Base-by-base conservation (phyloP, 23 tunicate genomes). In the Ciona savignyi region DNA sequence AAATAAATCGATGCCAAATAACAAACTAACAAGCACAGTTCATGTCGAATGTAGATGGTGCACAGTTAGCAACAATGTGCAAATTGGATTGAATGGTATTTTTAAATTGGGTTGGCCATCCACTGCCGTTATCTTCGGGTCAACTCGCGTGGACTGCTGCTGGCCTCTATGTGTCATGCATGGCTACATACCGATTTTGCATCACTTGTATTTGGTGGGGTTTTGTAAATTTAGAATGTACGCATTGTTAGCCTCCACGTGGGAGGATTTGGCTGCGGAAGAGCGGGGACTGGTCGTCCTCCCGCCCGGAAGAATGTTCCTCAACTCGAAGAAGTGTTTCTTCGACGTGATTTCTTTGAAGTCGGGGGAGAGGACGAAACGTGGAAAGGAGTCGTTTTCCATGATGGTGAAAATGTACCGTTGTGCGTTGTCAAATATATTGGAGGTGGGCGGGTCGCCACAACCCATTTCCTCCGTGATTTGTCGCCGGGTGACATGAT, bases 311-410 rank as follows among this genome's bases (percentile, higher is more conserved):
- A 81, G 42, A 25, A 74, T 1, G 25, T 33, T 68, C 56, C 69
- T 60, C 11, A 68, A 6, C 23, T 74, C 80, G 33, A 82, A 67
- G 11, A 80, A 66, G 33, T 63, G 68, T 27, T 75, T 67, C 65
- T 51, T 67, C 3, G 62, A 48, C 1, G 75, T 0, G 1, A 67
- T 75, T 42, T 74, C 77, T 27, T 77, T 86, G 79, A 74, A 88
- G 60, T 65, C 62, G 32, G 48, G 34, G 1, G 96, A 88, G 2
- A 61, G 70, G 0, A 81, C 23, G 66, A 88, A 88, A 3, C 96
- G 82, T n/a, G 87, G 83, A 71, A 70, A 88, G 26, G 96, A 88
- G 73, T 88, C 96, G 77, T 82, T 88, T 73, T 88, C 96, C 84
- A 88, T 81, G 71, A 88, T 82, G 72, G 70, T 0, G 63, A 81